phyloP scores from a whole-genome alignment of 1,140 invertebrate species.

The Nylanderia fulva region DNA sequence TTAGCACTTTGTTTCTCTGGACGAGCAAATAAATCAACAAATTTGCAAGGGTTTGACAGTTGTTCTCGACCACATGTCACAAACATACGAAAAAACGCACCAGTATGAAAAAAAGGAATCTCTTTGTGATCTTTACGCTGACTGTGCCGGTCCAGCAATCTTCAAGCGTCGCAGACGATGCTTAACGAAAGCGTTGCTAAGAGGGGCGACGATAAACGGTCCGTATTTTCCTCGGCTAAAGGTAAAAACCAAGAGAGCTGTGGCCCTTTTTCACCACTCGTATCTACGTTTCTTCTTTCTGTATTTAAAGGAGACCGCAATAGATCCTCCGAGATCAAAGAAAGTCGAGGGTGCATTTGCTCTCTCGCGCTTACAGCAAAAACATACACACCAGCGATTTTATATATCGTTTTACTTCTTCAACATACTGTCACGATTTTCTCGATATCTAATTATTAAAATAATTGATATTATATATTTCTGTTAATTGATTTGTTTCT shows the following conservation, averaged over 20 bases:
- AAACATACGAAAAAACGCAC: background rate
- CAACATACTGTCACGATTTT: background rate
- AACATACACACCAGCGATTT: conserved; percentile 5
- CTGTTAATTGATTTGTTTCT: background rate
- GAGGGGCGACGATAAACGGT: conserved; percentile 64
- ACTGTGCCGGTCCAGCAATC: conserved; percentile 37
- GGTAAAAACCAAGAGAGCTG: conserved; percentile 26
- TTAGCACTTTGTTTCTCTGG: background rate
- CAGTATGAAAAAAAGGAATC: conserved; percentile 21
- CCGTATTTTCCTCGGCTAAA: conserved; percentile 43
- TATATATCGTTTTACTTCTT: background rate
- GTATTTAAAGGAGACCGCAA: conserved; percentile 28
- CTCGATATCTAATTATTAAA: too few relatives aligned
- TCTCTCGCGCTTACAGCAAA: background rate
- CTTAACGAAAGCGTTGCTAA: conserved; percentile 72
- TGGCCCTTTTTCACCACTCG: conserved; percentile 32
- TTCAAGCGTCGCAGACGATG: conserved; percentile 60
- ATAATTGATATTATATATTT: background rate
- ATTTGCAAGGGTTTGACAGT: conserved; percentile 10
- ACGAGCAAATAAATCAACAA: conserved; percentile 3
- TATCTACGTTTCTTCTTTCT: conserved; percentile 21
- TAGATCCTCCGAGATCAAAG: conserved; percentile 42
- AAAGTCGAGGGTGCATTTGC: conserved; percentile 10
- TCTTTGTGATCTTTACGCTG: background rate
- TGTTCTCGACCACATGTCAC: background rate